Evolutionary conservation across 2,113 vertebrate species (phyloP).

Genomic region (Cairina moschata): DNA sequence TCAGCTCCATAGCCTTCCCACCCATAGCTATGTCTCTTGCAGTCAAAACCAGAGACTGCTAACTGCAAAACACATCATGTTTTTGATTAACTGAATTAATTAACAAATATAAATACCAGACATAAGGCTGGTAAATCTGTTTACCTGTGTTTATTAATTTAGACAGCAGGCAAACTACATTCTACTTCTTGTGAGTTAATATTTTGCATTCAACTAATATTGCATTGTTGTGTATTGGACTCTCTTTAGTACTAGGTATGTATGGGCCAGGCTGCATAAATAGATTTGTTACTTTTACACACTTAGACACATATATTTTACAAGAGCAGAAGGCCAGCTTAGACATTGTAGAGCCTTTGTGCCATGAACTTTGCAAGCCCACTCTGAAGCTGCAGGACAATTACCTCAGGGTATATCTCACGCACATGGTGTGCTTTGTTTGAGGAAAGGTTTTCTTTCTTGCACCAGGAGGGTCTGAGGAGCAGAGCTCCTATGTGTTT

Average conservation of each 20-base stretch:
- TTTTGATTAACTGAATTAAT: slow-evolving; percentile 38
- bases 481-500: neutral
- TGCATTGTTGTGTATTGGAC: neutral
- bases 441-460: neutral
- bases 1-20: neutral
- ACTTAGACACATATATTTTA: neutral
- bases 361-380: neutral
- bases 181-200: neutral
- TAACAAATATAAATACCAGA: neutral
- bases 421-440: neutral
- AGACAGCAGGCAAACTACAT: neutral
- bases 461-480: rapidly evolving
- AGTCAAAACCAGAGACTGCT: neutral
- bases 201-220: neutral
- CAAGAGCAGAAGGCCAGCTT: neutral
- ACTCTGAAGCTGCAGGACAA: neutral
- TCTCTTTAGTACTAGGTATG: neutral
- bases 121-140: neutral
- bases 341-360: neutral
- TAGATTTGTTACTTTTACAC: neutral
- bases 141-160: slow-evolving; percentile 33
- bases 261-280: neutral
- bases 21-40: neutral
- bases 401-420: rapidly evolving
- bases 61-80: neutral